Percentiles rank a stretch among this genome's conserved stretches.
These are phyloP conservation scores for Girardinus metallicus DNA, from an alignment of 2,797 vertebrate species.

Conservation along the genomic window DNA sequence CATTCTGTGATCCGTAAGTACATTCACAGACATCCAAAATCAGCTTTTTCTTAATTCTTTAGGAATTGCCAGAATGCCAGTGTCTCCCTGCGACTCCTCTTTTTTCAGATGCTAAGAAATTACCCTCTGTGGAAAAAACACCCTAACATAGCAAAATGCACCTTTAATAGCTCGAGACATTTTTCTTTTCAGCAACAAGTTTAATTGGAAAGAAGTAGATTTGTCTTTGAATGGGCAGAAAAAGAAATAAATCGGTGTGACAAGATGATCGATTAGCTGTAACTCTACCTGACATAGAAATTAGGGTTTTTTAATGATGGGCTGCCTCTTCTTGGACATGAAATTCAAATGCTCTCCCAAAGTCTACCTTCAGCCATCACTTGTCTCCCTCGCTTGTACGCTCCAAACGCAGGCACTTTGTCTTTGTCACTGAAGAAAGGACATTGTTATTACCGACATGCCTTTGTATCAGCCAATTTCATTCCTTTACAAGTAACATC, in stretches of 20 bases:
- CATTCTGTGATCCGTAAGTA: neutral
- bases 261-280: slow-evolving; percentile 95
- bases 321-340: slow-evolving; percentile 92
- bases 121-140: slow-evolving; percentile 67
- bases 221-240: slow-evolving; percentile 85
- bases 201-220: slow-evolving; percentile 89
- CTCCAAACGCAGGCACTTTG: slow-evolving; percentile 93
- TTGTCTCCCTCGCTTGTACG: slow-evolving; percentile 87
- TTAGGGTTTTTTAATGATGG: slow-evolving; percentile 95
- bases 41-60: slow-evolving; percentile 39
- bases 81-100: slow-evolving; percentile 52
- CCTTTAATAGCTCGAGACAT: slow-evolving; percentile 81
- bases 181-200: slow-evolving; percentile 85
- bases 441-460: slow-evolving; percentile 96
- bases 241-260: slow-evolving; percentile 85
- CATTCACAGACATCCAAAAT: slow-evolving; percentile 46
- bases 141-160: slow-evolving; percentile 79
- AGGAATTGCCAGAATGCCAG: slow-evolving; percentile 58
- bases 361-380: slow-evolving; percentile 91
- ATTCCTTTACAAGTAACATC: slow-evolving; percentile 93
- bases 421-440: slow-evolving; percentile 94
- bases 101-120: slow-evolving; percentile 73
- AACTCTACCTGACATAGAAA: slow-evolving; percentile 95
- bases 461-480: slow-evolving; percentile 95
- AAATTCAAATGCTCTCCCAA: slow-evolving; percentile 94